phyloP scores from a whole-genome alignment of 2,888 invertebrate genomes.

The Cistogaster globosa region DNA sequence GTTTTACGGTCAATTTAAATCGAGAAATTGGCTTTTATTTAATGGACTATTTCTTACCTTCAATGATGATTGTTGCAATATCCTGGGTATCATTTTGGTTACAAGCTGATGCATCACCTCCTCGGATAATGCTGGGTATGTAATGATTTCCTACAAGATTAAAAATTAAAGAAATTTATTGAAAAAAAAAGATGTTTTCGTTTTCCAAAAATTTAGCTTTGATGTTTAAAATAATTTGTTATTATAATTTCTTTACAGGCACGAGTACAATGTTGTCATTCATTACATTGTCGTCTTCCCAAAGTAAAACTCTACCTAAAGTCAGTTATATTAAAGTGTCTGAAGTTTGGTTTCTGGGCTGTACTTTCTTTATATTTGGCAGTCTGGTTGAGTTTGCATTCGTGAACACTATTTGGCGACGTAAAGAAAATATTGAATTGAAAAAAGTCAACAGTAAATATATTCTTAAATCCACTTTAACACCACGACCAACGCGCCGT shows the following conservation, averaged over 20 bases:
- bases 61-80: constrained; percentile 81
- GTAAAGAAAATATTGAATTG: constrained; percentile 80
- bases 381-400: constrained; percentile 80
- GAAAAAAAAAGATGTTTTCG: no score
- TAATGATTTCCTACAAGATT: neutral
- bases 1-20: constrained; percentile 78
- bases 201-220: no score
- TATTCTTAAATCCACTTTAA: constrained; percentile 79
- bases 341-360: constrained; percentile 80
- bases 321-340: constrained; percentile 81
- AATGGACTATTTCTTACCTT: constrained; percentile 79
- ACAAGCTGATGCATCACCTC: constrained; percentile 79
- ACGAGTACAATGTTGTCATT: constrained; percentile 81
- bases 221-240: neutral
- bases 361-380: constrained; percentile 80
- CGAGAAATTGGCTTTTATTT: constrained; percentile 80
- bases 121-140: constrained; percentile 79
- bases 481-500: constrained; percentile 78
- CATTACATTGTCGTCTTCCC: constrained; percentile 79
- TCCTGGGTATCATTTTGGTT: constrained; percentile 81
- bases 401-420: constrained; percentile 80
- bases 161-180: no score
- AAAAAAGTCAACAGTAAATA: constrained; percentile 81
- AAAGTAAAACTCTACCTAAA: constrained; percentile 79
- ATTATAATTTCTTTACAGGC: constrained; percentile 68